Evolutionary conservation across 2,113 vertebrate species (phyloP).

Genomic region (Poeciliopsis prolifica): DNA sequence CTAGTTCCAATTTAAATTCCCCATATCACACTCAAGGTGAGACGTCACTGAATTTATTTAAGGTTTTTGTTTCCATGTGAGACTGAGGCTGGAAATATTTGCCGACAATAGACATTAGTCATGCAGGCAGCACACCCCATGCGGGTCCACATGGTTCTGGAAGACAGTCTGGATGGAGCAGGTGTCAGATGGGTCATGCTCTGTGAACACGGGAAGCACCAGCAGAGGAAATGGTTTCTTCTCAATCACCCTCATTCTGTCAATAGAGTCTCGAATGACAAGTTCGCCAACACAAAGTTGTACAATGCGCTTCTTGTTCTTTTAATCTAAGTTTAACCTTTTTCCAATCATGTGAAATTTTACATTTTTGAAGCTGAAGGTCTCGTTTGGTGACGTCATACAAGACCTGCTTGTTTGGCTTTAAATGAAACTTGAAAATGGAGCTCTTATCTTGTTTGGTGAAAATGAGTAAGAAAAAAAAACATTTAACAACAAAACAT

Average conservation of each 20-base stretch:
- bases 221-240: constrained; percentile 15
- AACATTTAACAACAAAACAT: neutral
- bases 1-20: neutral
- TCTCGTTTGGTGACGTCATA: neutral
- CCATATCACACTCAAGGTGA: neutral
- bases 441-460: too few relatives aligned
- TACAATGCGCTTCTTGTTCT: too few relatives aligned
- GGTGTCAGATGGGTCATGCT: constrained; percentile 26
- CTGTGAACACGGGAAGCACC: constrained; percentile 14
- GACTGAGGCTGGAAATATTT: constrained; percentile 15
- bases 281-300: neutral
- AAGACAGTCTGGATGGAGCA: constrained; percentile 31
- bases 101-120: constrained; percentile 24
- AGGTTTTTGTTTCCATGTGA: constrained; percentile 8
- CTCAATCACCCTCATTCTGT: neutral
- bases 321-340: neutral
- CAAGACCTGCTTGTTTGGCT: too few relatives aligned
- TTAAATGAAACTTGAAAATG: too few relatives aligned
- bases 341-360: neutral
- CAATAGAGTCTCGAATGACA: neutral
- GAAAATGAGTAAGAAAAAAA: neutral
- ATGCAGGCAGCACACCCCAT: constrained; percentile 7
- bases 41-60: neutral
- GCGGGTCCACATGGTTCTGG: constrained; percentile 5
- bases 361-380: neutral